Percentiles rank a stretch among this genome's conserved stretches.
Conservation (phyloP, 2,888 invertebrate species). For the Serrognathus titanus region DNA sequence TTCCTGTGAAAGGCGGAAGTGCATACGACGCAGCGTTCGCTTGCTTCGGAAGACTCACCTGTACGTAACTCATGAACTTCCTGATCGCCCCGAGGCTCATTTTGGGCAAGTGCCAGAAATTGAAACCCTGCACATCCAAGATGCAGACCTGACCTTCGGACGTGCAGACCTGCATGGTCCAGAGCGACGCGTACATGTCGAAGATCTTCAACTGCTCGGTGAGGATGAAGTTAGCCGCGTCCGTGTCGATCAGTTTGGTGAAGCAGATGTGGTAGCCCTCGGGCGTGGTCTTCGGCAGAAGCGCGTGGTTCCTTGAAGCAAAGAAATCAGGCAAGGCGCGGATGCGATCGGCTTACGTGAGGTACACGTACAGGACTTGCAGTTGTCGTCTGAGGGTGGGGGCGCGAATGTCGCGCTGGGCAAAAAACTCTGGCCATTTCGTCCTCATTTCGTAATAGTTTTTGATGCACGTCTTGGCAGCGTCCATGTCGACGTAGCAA, state of each 20-base stretch:
- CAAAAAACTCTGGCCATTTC: conserved; percentile 60
- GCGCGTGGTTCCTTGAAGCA: conserved; percentile 28
- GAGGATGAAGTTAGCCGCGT: conserved; percentile 56
- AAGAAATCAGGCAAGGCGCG: not conserved
- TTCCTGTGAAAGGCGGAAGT: conserved; percentile 41
- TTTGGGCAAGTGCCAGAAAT: conserved; percentile 59
- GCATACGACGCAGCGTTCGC: conserved; percentile 37
- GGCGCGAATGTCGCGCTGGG: conserved; percentile 43
- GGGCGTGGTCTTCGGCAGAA: conserved; percentile 51
- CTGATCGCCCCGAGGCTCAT: conserved; percentile 61
- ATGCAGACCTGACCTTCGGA: conserved; percentile 56
- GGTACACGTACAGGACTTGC: too few species aligned
- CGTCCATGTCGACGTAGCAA: conserved; percentile 61
- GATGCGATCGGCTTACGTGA: too few species aligned
- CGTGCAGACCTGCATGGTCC: conserved; percentile 52
- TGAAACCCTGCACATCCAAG: conserved; percentile 60
- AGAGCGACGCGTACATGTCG: conserved; percentile 57
- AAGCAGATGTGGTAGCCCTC: conserved; percentile 59
- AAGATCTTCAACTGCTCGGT: conserved; percentile 49
- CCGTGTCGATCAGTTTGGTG: conserved; percentile 52
- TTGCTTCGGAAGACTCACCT: conserved; percentile 66
- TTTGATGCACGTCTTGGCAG: conserved; percentile 65
- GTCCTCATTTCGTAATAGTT: conserved; percentile 61
- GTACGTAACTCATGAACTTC: conserved; percentile 64
- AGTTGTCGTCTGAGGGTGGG: too few species aligned